Evolutionary conservation across 2,797 vertebrate genomes (phyloP), one percentile per base, ranked within the genome.

Genomic region (Crenichthys baileyi): DNA sequence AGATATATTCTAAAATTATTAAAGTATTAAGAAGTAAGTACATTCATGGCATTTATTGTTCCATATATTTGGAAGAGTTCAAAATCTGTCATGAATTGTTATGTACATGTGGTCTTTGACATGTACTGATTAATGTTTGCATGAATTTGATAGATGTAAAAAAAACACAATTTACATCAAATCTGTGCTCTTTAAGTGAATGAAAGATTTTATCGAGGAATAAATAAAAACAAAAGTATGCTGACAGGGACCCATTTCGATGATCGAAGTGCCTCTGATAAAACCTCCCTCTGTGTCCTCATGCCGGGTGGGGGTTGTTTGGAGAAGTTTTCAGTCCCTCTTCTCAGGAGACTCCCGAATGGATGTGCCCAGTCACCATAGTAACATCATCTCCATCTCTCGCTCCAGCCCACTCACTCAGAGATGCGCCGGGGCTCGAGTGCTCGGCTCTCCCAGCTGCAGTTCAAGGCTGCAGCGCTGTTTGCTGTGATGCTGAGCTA

Each of bases 351-450:
- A 78, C 77, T 72, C 80, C 79, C 46, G 22, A 75, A 72, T 26
- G 70, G 75, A 87, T 83, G 83, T 90, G 83, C 73, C 82, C 63
- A 68, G 91, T 94, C 90, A 76, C 91, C 93, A 94, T 93, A 93
- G 92, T 92, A 94, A 95, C 94, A 88, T 91, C 86, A 80, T 86
- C 79, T 89, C 79, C 24, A 83, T 92, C 87, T 92, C 86, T 93
- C 77, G 84, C 85, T 76, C 89, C 86, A 73, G 86, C 91, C 92
- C 92, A 93, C 92, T 90, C 92, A 79, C 87, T 81, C 80, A 88
- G 82, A 76, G 86, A 87, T 48, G 74, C 55, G 82, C 84, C 84
- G 75, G 73, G 91, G 79, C 81, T 91, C 83, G 88, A 92, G 87
- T 87, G 83, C 77, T 86, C 11, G 61, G 63, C 87, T 90, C 86